Percentiles rank a stretch among this genome's conserved stretches.
These are phyloP conservation scores for Trichopria drosophilae DNA, from an alignment of 2,888 invertebrate species.

Conservation along the genomic window DNA sequence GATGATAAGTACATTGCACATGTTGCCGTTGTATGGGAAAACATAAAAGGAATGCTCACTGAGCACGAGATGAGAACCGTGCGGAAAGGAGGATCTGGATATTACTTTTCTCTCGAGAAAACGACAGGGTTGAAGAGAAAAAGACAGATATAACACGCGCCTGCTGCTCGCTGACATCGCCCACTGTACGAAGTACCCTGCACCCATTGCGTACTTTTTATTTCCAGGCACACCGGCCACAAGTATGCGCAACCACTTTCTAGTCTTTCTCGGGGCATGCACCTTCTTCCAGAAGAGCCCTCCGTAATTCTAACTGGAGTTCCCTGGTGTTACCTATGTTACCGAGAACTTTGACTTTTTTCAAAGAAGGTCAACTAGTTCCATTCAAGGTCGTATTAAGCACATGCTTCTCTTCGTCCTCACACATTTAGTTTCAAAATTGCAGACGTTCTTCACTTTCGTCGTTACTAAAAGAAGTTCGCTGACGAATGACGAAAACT, in stretches of 20 bases:
- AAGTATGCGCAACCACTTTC: slow-evolving; percentile 14
- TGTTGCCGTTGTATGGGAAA: too few relatives aligned
- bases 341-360: slow-evolving; percentile 18
- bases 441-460: too few relatives aligned
- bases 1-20: too few relatives aligned
- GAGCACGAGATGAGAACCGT: too few relatives aligned
- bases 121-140: background rate
- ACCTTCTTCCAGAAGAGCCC: slow-evolving; percentile 1
- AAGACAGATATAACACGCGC: slow-evolving; percentile 12
- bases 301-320: slow-evolving; percentile 3
- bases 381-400: slow-evolving; percentile 32
- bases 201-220: too few relatives aligned
- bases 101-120: background rate
- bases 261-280: background rate
- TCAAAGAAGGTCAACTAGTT: slow-evolving; percentile 36
- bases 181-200: too few relatives aligned
- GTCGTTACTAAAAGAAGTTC: too few relatives aligned
- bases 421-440: too few relatives aligned
- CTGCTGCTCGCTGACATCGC: slow-evolving; percentile 10
- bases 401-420: too few relatives aligned
- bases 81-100: slow-evolving; percentile 1
- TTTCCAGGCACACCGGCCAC: slow-evolving; percentile 14
- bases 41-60: too few relatives aligned
- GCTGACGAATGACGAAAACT: too few relatives aligned
- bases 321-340: background rate